A percentile compares a stretch with the other conserved stretches of the same genome.
Evolutionary conservation across 2,888 invertebrate species (phyloP).

Genomic region (Polylopha cassiicola): DNA sequence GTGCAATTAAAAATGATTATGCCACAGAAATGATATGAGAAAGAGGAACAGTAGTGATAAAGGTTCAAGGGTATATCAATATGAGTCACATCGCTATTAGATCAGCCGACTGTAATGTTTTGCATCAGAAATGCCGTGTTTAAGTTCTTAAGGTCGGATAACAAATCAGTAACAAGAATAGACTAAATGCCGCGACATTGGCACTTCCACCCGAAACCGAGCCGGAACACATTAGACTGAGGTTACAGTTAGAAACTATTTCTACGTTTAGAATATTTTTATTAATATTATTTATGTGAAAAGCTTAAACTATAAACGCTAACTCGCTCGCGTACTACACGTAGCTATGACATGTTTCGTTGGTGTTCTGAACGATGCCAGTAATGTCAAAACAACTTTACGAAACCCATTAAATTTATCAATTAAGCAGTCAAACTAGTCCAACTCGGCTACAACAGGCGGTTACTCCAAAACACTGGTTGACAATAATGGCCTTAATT

Average conservation of each 20-base stretch:
- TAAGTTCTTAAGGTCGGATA: conserved; percentile 5
- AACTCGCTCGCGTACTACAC: no score
- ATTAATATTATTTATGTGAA: no score
- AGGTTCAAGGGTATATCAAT: conserved; percentile 6
- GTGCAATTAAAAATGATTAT: neutral
- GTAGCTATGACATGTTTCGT: conserved; percentile 14
- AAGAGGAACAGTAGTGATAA: neutral
- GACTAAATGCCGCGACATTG: conserved; percentile 14
- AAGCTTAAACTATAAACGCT: no score
- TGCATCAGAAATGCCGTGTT: no score
- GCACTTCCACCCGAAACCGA: conserved; percentile 8
- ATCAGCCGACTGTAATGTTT: no score
- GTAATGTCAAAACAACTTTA: conserved; percentile 20
- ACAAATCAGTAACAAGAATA: conserved; percentile 14
- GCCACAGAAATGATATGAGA: neutral
- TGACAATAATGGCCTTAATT: conserved; percentile 43
- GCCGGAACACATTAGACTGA: conserved; percentile 18
- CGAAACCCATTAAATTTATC: conserved; percentile 19
- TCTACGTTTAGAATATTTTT: conserved; percentile 5
- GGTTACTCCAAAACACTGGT: conserved; percentile 16
- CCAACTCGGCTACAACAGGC: conserved; percentile 11
- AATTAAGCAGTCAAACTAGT: conserved; percentile 11
- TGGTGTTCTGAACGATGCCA: conserved; percentile 14
- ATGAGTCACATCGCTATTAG: no score
- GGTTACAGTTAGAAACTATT: conserved; percentile 4